phyloP scores from a whole-genome alignment of 53 echinoderm and acorn worm genomes.

The Apostichopus leukothele region DNA sequence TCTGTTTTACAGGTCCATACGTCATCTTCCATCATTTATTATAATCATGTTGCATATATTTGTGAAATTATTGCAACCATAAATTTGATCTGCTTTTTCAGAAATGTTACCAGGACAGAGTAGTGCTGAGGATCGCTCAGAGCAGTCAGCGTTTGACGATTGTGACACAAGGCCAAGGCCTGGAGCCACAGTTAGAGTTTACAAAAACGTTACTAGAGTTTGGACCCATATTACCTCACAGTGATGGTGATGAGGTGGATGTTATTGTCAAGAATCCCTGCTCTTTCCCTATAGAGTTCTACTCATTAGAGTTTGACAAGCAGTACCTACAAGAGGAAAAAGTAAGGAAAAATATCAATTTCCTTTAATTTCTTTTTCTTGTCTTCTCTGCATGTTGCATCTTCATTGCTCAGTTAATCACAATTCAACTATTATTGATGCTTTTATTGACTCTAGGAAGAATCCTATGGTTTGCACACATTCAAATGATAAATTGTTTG shows the following conservation, averaged over 20 bases:
- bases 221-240: conserved; percentile 97
- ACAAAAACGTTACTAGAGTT: conserved; percentile 92
- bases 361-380: too few species aligned
- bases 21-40: too few species aligned
- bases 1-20: too few species aligned
- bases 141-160: conserved; percentile 92
- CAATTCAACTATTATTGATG: too few species aligned
- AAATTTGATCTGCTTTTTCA: conserved; percentile 7
- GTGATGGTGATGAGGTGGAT: conserved; percentile 91
- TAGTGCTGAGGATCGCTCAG: conserved; percentile 79
- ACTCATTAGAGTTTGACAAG: conserved; percentile 96
- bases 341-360: conserved; percentile 50
- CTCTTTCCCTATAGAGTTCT: conserved; percentile 94
- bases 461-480: too few species aligned
- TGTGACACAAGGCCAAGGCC: conserved; percentile 83
- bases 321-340: conserved; percentile 98
- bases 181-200: conserved; percentile 91
- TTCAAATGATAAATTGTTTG: neutral
- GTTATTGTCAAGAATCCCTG: conserved; percentile 91
- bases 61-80: too few species aligned
- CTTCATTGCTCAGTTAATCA: too few species aligned
- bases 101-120: conserved; percentile 90
- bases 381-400: too few species aligned
- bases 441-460: too few species aligned
- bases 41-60: too few species aligned